phyloP scores from a whole-genome alignment of 2,113 vertebrate genomes.

The Osmerus mordax region DNA sequence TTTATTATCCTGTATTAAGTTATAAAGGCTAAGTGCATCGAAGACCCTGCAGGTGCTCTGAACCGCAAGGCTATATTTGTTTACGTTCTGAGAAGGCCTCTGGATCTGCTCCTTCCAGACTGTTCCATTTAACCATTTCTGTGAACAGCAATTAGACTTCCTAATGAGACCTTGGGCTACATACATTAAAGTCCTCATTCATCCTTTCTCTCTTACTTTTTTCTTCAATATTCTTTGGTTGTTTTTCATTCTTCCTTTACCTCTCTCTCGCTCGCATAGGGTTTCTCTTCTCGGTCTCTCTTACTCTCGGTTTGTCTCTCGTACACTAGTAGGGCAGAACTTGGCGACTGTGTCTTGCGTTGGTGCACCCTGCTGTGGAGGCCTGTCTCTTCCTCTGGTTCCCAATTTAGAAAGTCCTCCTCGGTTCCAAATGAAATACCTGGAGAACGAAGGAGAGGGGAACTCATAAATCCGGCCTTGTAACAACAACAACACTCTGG shows the following conservation, averaged over 20 bases:
- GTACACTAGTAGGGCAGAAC: neutral
- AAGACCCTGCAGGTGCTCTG: constrained; percentile 63
- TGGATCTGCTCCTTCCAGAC: constrained; percentile 24
- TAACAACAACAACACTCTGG: constrained; percentile 51
- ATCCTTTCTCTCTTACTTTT: constrained; percentile 36
- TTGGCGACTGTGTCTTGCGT: neutral
- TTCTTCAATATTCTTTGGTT: constrained; percentile 4
- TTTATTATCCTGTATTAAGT: constrained; percentile 67
- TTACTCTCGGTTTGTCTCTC: neutral
- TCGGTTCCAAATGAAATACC: constrained; percentile 54
- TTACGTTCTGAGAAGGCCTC: constrained; percentile 63
- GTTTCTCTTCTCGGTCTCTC: neutral
- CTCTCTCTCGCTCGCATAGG: constrained; percentile 18
- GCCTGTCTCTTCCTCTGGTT: constrained; percentile 22
- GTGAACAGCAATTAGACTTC: constrained; percentile 57
- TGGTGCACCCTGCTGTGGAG: constrained; percentile 1
- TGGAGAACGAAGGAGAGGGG: constrained; percentile 16
- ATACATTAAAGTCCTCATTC: constrained; percentile 51
- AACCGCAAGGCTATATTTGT: constrained; percentile 53
- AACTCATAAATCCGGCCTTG: constrained; percentile 44
- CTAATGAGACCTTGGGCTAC: constrained; percentile 61
- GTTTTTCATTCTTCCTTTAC: neutral
- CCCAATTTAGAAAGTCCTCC: constrained; percentile 40
- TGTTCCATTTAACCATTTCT: constrained; percentile 53
- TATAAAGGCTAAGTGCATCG: constrained; percentile 46